phyloP scores from a whole-genome alignment of 2,888 invertebrate genomes.

The Endotricha flammealis region DNA sequence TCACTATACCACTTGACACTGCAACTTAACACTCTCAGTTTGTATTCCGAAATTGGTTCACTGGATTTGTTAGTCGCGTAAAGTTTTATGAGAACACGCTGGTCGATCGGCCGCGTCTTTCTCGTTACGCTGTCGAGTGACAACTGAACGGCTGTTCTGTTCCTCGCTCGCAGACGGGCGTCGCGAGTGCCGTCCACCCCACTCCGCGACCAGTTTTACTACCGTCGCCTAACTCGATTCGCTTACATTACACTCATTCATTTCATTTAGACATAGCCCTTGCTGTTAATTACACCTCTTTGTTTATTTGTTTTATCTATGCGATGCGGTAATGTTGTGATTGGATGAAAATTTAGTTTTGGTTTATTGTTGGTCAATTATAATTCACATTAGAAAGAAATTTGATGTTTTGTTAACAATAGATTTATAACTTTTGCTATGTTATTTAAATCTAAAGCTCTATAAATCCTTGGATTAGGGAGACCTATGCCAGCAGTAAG shows the following conservation, averaged over 20 bases:
- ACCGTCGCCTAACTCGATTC: slow-evolving; percentile 8
- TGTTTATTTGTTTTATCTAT: slow-evolving; percentile 6
- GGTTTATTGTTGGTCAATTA: neutral
- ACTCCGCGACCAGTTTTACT: slow-evolving; percentile 9
- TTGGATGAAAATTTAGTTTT: neutral
- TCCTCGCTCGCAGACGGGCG: slow-evolving; percentile 33
- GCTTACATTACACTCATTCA: slow-evolving; percentile 8
- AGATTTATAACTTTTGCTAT: no score
- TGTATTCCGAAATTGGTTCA: slow-evolving; percentile 36
- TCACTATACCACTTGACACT: slow-evolving; percentile 64
- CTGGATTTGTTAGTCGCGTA: slow-evolving; percentile 71
- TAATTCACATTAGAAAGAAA: no score
- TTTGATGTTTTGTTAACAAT: no score
- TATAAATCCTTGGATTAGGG: no score
- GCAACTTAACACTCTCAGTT: slow-evolving; percentile 67
- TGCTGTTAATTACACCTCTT: neutral
- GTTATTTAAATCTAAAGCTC: no score
- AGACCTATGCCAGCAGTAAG: no score
- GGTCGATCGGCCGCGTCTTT: slow-evolving; percentile 69
- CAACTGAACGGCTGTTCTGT: slow-evolving; percentile 46
- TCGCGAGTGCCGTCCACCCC: slow-evolving; percentile 23
- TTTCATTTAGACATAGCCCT: neutral
- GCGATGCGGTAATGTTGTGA: neutral
- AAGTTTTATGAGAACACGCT: slow-evolving; percentile 74
- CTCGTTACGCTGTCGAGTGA: slow-evolving; percentile 62